These are phyloP conservation scores for Calyptommatus sinebrachiatus DNA, from an alignment of 2,113 vertebrate species.

Conservation along the genomic window DNA sequence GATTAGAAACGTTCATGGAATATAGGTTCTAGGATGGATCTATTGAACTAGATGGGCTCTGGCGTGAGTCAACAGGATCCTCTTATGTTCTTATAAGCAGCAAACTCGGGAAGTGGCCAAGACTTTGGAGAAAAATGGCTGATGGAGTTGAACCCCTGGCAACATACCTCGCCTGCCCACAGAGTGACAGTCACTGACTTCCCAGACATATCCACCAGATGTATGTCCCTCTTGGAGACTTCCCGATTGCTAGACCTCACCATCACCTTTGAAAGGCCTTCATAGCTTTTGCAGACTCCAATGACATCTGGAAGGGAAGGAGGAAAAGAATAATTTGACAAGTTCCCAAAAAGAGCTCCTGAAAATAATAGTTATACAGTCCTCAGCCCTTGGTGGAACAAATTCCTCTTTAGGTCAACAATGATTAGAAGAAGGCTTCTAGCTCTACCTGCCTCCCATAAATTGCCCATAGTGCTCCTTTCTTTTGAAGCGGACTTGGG, in stretches of 20 bases:
- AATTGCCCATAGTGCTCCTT: too few species aligned
- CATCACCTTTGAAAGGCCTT: constrained; percentile 85
- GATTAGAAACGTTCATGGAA: too few species aligned
- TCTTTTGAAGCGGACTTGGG: too few species aligned
- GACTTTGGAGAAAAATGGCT: neutral
- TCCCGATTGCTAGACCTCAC: constrained; percentile 86
- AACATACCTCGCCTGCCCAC: constrained; percentile 91
- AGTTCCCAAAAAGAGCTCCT: too few species aligned
- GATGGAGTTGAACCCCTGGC: constrained; percentile 16
- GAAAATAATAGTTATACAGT: neutral
- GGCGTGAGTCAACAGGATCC: too few species aligned
- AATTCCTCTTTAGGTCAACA: too few species aligned
- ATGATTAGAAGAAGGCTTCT: too few species aligned
- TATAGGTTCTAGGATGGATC: too few species aligned
- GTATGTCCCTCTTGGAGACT: constrained; percentile 88
- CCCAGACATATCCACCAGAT: constrained; percentile 89
- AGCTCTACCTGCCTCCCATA: too few species aligned
- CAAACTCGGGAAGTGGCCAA: neutral
- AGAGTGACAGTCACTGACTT: constrained; percentile 87
- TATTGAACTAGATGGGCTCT: too few species aligned
- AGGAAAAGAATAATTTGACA: constrained; percentile 20
- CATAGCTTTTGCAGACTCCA: constrained; percentile 89
- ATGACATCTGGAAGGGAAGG: constrained; percentile 84
- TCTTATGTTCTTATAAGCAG: too few species aligned
- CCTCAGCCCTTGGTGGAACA: too few species aligned